These are phyloP conservation scores for Ahaetulla prasina DNA, from an alignment of 2,113 vertebrate species.

Conservation along the genomic window DNA sequence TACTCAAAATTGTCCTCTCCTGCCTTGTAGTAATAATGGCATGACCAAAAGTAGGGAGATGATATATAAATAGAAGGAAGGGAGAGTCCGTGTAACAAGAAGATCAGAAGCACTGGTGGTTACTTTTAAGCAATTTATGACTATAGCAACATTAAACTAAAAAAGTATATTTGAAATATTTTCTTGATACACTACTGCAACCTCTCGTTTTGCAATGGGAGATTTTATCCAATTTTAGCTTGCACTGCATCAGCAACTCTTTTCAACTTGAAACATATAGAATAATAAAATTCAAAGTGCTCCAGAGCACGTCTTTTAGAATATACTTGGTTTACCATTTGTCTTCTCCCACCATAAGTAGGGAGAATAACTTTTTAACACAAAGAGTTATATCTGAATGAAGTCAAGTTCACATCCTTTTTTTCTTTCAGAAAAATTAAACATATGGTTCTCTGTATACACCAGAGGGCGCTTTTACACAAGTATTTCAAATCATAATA, in stretches of 20 bases:
- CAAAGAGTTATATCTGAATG: background rate
- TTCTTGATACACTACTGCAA: background rate
- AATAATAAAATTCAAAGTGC: background rate
- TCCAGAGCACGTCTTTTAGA: background rate
- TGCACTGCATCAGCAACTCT: background rate
- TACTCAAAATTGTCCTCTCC: background rate
- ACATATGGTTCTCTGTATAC: constrained; percentile 8
- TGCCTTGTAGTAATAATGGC: background rate
- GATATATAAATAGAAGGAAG: background rate
- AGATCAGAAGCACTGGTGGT: background rate
- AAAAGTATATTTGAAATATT: background rate
- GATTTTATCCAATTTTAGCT: background rate
- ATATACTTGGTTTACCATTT: background rate
- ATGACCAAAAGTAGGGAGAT: background rate
- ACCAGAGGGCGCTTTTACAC: constrained; percentile 61
- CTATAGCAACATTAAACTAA: background rate
- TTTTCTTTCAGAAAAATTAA: background rate
- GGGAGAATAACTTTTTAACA: background rate
- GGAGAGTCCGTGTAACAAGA: background rate
- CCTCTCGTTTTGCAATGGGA: background rate
- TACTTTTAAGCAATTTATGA: background rate
- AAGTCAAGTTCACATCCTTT: background rate
- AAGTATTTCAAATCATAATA: background rate
- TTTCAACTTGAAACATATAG: background rate
- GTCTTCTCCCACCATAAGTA: background rate